phyloP scores from a whole-genome alignment of 2,113 vertebrate species.

The Pterocles orientalis region DNA sequence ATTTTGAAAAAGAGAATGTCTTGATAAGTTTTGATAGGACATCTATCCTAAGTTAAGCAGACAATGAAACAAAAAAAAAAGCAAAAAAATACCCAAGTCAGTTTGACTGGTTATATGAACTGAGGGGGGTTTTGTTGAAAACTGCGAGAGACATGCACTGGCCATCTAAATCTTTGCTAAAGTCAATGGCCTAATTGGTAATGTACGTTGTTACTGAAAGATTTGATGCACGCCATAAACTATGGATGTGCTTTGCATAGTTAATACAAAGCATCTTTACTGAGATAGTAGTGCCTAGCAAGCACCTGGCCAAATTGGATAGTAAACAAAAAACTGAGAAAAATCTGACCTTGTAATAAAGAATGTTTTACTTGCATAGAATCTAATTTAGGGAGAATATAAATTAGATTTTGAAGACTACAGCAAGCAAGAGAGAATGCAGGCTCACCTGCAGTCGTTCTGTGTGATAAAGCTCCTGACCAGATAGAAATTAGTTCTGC shows the following conservation, averaged over 20 bases:
- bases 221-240: background rate
- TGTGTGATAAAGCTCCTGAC: background rate
- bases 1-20: background rate
- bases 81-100: background rate
- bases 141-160: background rate
- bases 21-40: background rate
- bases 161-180: background rate
- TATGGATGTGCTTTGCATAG: background rate
- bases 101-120: background rate
- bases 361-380: background rate
- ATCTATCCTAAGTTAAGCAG: background rate
- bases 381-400: background rate
- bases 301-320: background rate
- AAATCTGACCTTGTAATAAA: background rate
- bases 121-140: background rate
- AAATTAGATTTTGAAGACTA: background rate
- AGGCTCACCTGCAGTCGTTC: background rate
- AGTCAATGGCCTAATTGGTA: background rate
- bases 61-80: background rate
- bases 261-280: background rate
- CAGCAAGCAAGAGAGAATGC: background rate
- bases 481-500: background rate
- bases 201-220: background rate
- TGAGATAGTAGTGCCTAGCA: background rate
- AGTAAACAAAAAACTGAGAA: background rate